Conservation (phyloP, 2,113 vertebrate species). For the Rhadina sibilatrix region DNA sequence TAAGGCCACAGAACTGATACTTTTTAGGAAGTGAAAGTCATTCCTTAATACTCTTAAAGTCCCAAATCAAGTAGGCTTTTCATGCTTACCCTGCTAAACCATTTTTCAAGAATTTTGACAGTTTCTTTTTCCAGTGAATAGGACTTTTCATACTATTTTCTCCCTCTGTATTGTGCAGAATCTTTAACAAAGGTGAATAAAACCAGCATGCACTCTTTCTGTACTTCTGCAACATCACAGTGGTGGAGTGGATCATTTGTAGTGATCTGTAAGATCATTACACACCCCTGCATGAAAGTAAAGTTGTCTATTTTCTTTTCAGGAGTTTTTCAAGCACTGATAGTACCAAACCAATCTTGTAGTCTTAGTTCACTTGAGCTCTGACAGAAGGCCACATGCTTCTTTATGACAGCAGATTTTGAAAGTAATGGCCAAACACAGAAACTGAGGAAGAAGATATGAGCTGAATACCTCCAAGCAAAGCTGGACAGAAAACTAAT, state of each 20-base stretch:
- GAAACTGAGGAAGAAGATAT: neutral
- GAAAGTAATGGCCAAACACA: neutral
- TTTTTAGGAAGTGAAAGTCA: neutral
- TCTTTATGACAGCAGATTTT: neutral
- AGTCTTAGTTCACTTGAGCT: neutral
- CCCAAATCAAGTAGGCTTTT: neutral
- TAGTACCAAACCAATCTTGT: neutral
- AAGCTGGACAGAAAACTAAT: neutral
- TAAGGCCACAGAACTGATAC: neutral
- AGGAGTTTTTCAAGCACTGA: neutral
- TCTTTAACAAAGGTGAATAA: neutral
- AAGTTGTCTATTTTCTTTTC: neutral
- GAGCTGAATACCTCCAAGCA: neutral
- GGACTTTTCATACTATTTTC: neutral
- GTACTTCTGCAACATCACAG: neutral
- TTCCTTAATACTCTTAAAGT: neutral
- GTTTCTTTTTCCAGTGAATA: neutral
- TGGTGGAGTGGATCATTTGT: neutral
- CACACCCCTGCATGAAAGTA: fast-evolving
- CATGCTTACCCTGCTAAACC: neutral
- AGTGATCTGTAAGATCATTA: neutral
- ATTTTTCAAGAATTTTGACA: neutral
- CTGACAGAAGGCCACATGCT: neutral
- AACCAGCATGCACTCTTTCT: neutral
- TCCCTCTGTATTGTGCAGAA: neutral